Evolutionary conservation across 2,888 invertebrate species (phyloP), one percentile per base, ranked within the genome.

Genomic region (Zele albiditarsus): DNA sequence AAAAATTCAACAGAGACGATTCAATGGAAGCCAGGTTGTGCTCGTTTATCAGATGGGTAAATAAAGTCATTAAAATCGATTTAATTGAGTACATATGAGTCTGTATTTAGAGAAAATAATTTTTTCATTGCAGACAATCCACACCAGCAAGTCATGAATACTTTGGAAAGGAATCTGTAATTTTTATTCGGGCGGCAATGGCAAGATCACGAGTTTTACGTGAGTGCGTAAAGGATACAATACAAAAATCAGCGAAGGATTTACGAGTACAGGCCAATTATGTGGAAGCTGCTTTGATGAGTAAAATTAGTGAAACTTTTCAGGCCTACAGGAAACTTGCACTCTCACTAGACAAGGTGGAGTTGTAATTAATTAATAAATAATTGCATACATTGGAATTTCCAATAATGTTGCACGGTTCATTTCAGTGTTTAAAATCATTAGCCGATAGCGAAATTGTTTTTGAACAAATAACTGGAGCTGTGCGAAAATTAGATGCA

Each of bases 71-170:
- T 46, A 14, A 4, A 16, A 3, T 16, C n/a, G n/a, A 46, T 46
- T 46, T 16, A 16, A 3, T 16, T 46, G 14, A 46, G 16, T n/a
- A 46, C 38, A 38, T 38, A 46, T 14, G 2, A 0, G 16, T n/a
- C 16, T n/a, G 3, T 46, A 4, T 46, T 46, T 3, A 14, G 10
- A 14, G 16, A n/a, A 46, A 4, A 3, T 16, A 46, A 3, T n/a
- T 46, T 3, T n/a, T 3, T 65, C 57, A 42, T 67, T 3, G 10
- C 82, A 91, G 91, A 70, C 91, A 91, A 85, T 91, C 91, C 1
- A 90, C 91, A 8, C 89, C 91, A 5, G 90, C 90, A 78, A 90
- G 91, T 28, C 91, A 92, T 91, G 91, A 91, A 70, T 90, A 90
- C 81, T 89, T 89, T 80, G 89, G 90, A 25, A 90, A 90, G 68